Base-by-base conservation (phyloP, 2,888 invertebrate species). In the Prenolepis imparis region DNA sequence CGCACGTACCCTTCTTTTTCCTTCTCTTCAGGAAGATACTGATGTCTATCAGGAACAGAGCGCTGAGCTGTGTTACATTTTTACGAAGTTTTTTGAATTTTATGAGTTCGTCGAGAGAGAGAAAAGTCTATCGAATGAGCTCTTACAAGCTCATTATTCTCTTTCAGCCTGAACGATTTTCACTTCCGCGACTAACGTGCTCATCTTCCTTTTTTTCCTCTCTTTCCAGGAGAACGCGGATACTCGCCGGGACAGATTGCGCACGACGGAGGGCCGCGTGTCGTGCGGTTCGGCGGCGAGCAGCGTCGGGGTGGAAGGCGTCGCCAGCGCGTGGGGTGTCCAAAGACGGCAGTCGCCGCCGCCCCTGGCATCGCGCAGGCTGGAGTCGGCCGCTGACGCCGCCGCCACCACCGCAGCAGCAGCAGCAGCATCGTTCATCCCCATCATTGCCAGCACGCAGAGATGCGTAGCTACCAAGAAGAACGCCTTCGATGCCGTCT, bases 221-320 rank as follows among this genome's bases (percentile, higher is more conserved):
- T 24, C 21, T 24, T 86, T 82, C 4, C 70, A 89, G 90, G 84
- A 85, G 59, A 86, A 82, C 73, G 52, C 61, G n/a, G 83, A 83
- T 28, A 78, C n/a, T 28, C 36, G 74, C 15, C 68, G 80, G 15
- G 89, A 85, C 48, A 82, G 86, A 82, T 82, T 63, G 77, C 63
- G 75, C 52, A 21, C 85, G 44, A 85, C 84, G 44, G 89, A 87
- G 59, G 73, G 84, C 48, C 86, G 86, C 64, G 87, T 87, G 73
- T 32, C 57, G 32, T 67, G 32, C 78, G 68, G 64, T 15, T 66
- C 85, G 63, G 55, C 77, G 70, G 83, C 72, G 78, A 83, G 89
- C 88, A 83, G 89, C 88, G 91, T 91, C 88, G 91, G 91, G 90
- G 92, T 89, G 88, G 90, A 91, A 89, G 87, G 90, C 84, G 75